phyloP scores from a whole-genome alignment of 2,113 vertebrate genomes.

The Chascanopsetta lugubris region DNA sequence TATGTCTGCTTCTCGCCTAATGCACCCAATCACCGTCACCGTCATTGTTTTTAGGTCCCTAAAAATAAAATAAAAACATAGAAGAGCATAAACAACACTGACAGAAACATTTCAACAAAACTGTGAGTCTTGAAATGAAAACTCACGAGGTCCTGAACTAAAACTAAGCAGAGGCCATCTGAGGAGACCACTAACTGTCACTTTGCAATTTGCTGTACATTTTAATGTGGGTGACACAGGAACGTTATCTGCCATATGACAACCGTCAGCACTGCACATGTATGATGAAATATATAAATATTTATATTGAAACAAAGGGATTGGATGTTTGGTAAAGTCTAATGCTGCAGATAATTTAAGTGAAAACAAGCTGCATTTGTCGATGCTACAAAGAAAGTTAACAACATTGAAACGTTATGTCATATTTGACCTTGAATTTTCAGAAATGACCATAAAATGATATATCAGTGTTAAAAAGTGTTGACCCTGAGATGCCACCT shows the following conservation, averaged over 20 bases:
- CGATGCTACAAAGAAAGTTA: too few species aligned
- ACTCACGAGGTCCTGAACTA: neutral
- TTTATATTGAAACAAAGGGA: too few species aligned
- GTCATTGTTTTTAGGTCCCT: too few species aligned
- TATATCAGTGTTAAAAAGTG: too few species aligned
- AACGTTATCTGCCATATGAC: neutral
- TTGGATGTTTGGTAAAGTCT: too few species aligned
- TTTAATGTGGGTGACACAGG: neutral
- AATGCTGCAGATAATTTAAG: too few species aligned
- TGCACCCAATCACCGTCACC: neutral
- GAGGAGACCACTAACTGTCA: neutral
- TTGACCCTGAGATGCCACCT: too few species aligned
- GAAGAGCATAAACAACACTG: too few species aligned
- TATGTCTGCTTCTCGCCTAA: neutral
- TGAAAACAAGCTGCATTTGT: too few species aligned
- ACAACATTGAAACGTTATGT: neutral
- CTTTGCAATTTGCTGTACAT: neutral
- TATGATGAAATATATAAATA: neutral
- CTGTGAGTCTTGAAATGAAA: too few species aligned
- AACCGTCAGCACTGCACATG: neutral
- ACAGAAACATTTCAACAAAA: neutral
- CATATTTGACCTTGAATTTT: neutral
- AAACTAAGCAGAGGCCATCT: neutral
- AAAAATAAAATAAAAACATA: too few species aligned
- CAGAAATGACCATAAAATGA: too few species aligned